phyloP scores from a whole-genome alignment of 2,888 invertebrate genomes.

The Scrobipalpa atriplicella region DNA sequence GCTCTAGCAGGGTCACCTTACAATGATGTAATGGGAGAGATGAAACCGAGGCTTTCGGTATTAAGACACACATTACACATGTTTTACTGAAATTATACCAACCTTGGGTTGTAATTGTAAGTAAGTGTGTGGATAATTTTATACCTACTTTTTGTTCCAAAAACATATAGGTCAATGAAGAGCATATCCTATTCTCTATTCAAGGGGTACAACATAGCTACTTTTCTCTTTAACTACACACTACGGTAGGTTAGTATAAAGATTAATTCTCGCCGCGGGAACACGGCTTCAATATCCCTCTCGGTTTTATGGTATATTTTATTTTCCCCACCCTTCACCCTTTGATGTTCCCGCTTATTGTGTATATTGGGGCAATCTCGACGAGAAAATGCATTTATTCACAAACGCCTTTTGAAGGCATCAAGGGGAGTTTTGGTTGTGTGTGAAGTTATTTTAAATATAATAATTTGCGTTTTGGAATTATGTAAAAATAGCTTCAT shows the following conservation, averaged over 20 bases:
- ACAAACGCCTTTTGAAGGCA: background rate
- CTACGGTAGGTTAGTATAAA: no score
- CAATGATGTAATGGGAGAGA: background rate
- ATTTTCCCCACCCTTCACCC: background rate
- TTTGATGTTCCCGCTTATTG: constrained; percentile 3
- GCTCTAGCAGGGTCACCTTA: background rate
- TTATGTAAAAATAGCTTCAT: background rate
- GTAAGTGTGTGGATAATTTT: no score
- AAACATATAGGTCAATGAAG: no score
- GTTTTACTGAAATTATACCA: no score
- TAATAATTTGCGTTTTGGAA: background rate
- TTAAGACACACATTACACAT: no score
- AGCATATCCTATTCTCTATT: no score
- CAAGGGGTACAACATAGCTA: no score
- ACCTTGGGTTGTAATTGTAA: no score
- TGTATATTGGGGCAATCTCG: background rate
- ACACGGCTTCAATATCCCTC: background rate
- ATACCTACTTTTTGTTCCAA: no score
- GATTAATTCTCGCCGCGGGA: background rate
- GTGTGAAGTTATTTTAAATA: constrained; percentile 8
- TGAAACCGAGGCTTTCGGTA: no score
- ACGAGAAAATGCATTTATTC: constrained; percentile 3
- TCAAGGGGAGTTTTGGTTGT: constrained; percentile 5
- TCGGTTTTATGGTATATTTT: background rate
- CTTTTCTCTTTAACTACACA: no score